These are phyloP conservation scores for Prionailurus bengalensis DNA, from an alignment of 2,113 vertebrate species.

Conservation along the genomic window DNA sequence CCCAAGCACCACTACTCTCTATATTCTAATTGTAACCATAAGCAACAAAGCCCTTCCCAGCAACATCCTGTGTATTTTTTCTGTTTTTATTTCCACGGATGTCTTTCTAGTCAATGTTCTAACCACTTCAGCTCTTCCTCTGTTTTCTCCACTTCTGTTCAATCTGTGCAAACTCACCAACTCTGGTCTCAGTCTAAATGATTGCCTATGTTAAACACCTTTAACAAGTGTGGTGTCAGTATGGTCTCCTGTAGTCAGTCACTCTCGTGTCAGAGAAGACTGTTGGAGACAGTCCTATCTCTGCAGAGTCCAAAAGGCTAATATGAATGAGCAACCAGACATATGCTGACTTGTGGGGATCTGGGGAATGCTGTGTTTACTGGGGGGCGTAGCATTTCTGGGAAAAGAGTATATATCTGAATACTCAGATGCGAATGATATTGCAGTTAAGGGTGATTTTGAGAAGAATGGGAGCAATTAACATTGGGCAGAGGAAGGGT, in stretches of 20 bases:
- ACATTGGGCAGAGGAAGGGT: not conserved
- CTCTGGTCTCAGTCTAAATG: not conserved
- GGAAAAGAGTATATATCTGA: not conserved
- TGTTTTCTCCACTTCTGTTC: not conserved
- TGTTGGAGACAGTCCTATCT: not conserved
- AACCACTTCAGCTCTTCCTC: not conserved
- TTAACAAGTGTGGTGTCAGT: not conserved
- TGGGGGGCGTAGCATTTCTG: not conserved
- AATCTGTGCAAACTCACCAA: not conserved
- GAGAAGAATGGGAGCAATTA: not conserved
- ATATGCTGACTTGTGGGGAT: not conserved
- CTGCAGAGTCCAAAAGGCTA: not conserved
- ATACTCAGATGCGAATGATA: not conserved
- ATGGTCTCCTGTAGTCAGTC: not conserved
- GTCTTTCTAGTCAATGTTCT: not conserved
- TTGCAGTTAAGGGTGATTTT: rapidly evolving
- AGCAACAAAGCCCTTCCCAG: not conserved
- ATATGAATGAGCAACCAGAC: not conserved
- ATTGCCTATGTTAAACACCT: not conserved
- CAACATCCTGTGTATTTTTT: not conserved
- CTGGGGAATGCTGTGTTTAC: not conserved
- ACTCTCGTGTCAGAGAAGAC: not conserved
- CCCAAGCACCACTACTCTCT: not conserved
- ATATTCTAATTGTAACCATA: not conserved
- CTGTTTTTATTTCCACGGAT: not conserved